Base-by-base conservation (phyloP, 2,113 vertebrate genomes). In the Coryphaenoides rupestris region DNA sequence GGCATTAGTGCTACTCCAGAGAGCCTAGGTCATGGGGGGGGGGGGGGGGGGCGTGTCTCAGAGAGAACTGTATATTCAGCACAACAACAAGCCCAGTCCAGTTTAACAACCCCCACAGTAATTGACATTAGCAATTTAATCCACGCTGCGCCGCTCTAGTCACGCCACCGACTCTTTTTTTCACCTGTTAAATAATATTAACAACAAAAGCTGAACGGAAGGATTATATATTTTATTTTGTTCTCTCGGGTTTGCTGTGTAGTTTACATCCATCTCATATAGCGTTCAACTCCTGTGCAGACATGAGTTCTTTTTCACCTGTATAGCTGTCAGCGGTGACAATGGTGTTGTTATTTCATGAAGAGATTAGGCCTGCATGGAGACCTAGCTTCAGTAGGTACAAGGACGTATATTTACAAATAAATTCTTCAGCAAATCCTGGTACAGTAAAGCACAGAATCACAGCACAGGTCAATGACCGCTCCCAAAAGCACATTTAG, bases 41-140 rank as follows among this genome's bases (percentile, higher is more conserved):
- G 21, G 68, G 63, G 63, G 26, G 21, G 15, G 22, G 46, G 69
- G 55, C 23, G 68, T 66, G 63, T 68, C 47, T 0, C 21, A 28
- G 55, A 58, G 40, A 60, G 7, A n/a, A 16, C 46, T 15, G 47
- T 23, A 50, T 58, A 21, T 46, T 62, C 12, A 64, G 14, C 10
- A 33, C 46, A 60, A 71, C 68, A 60, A 67, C 46, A 55, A 74
- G 63, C 52, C 24, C 40, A 47, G 23, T 62, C 21, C 53, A 50
- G 60, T 62, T 67, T 17, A 65, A 58, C 19, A 60, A 12, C 23
- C 28, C 23, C 28, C 24, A 53, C 69, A 59, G 23, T n/a, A 33
- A 69, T 68, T 21, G 52, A 46, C 62, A 55, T 58, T 9, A 22
- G 15, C 23, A 2, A 19, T 45, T 66, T n/a, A 62, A 75, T 75